Base-by-base conservation (phyloP, 1,140 invertebrate species). In the Drosophila kurseongensis region DNA sequence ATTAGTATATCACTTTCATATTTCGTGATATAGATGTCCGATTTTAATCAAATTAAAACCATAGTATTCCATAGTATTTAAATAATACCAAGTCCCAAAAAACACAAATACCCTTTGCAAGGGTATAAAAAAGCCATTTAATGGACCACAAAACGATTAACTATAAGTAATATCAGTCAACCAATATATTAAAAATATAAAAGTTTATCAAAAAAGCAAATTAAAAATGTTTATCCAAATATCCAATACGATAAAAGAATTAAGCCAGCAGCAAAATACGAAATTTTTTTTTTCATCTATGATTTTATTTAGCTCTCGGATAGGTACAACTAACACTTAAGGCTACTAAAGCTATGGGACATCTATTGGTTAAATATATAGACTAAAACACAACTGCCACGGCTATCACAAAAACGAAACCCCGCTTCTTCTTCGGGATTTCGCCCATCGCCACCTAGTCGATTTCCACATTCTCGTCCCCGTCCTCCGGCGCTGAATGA, bases 381-480 rank as follows among this genome's bases (percentile, higher is more conserved):
- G 44, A 62, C 71, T 73, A 75, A 79, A 68, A 80, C 78, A 44
- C 61, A 68, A 65, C 36, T 42, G 16, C 58, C 61, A 67, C 54
- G 42, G 75, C 79, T 88, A 88, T 89, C 83, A 88, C 83, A 88
- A 83, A 55, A 75, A 61, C 23, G 44, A 50, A 75, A 47, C 47
- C 38, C 18, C 36, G 1, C n/a, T 32, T 42, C 6, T 42, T 4
- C 13, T 47, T 23, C n/a, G 41, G n/a, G 41, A 27, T 4, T 13
- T 12, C 8, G 18, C 5, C 9, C 5, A 5, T 7, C 42, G 3
- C n/a, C 14, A 27, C 36, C 51, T 80, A 92, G 75, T 92, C 91
- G 29, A 92, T 92, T 72, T 92, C 91, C 55, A 92, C 91, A 77
- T 92, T 92, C 69, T 92, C 91, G 8, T 90, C 88, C 14, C 80